These are phyloP conservation scores for Amniataba percoides DNA, from an alignment of 2,797 vertebrate species.

Conservation along the genomic window DNA sequence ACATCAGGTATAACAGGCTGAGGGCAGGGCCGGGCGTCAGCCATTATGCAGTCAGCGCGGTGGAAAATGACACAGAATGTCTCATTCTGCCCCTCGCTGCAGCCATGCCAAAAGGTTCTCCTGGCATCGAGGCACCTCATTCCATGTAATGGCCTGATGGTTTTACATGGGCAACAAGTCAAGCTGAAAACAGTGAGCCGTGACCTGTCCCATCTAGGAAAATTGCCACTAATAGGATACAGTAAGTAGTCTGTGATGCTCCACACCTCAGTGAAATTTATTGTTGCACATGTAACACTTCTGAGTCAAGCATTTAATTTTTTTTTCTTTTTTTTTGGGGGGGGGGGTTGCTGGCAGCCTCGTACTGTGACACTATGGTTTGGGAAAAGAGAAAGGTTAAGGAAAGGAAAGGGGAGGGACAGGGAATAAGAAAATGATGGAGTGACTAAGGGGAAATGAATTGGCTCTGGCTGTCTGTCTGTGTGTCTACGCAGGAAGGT, in stretches of 20 bases:
- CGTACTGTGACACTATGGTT: neutral
- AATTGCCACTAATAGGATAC: slow-evolving; percentile 48
- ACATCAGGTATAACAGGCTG: slow-evolving; percentile 64
- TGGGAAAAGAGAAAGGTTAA: slow-evolving; percentile 32
- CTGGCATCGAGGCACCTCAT: slow-evolving; percentile 37
- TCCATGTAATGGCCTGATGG: slow-evolving; percentile 49
- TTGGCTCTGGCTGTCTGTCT: slow-evolving; percentile 53
- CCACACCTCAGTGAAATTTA: slow-evolving; percentile 29
- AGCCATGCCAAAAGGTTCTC: slow-evolving; percentile 47
- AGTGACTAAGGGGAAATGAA: slow-evolving; percentile 65
- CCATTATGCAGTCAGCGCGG: slow-evolving; percentile 55
- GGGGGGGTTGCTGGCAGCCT: too few species aligned
- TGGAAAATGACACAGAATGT: slow-evolving; percentile 62
- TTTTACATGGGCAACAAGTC: slow-evolving; percentile 64
- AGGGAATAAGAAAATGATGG: slow-evolving; percentile 56
- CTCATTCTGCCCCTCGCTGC: slow-evolving; percentile 45
- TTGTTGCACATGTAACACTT: slow-evolving; percentile 2
- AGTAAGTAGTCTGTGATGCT: slow-evolving; percentile 38
- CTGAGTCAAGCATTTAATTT: slow-evolving; percentile 2
- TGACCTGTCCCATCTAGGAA: slow-evolving; percentile 31
- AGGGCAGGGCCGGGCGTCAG: slow-evolving; percentile 31
- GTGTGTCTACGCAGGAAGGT: slow-evolving; percentile 63
- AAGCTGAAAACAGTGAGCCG: slow-evolving; percentile 47
- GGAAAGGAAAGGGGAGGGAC: slow-evolving; percentile 19
- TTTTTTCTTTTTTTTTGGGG: neutral